phyloP scores from a whole-genome alignment of 2,797 vertebrate species.

The Acropternis orthonyx region DNA sequence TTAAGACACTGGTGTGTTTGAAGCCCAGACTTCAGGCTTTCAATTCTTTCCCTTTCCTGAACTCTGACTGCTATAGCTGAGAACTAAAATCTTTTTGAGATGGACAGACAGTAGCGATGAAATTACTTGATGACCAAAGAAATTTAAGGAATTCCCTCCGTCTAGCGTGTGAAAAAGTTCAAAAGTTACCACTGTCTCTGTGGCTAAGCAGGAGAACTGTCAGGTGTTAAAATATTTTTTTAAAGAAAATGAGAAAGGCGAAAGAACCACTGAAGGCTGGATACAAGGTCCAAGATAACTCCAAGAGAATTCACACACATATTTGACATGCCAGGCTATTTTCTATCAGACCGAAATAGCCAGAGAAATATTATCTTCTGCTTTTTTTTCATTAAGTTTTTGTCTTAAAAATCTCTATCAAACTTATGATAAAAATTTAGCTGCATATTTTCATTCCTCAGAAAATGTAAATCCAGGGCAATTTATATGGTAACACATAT shows the following conservation, averaged over 20 bases:
- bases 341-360: constrained; percentile 17
- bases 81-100: neutral
- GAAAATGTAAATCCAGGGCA: neutral
- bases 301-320: constrained; percentile 24
- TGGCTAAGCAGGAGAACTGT: neutral
- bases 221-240: constrained; percentile 66
- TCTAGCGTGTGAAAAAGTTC: neutral
- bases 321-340: constrained; percentile 1
- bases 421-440: neutral
- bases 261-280: constrained; percentile 35
- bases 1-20: neutral
- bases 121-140: neutral
- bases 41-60: neutral
- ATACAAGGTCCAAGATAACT: constrained; percentile 27
- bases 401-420: neutral
- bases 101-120: neutral
- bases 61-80: neutral
- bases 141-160: neutral
- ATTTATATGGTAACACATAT: neutral
- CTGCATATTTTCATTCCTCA: neutral
- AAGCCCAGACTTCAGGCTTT: neutral
- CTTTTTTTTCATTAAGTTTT: neutral
- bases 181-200: neutral
- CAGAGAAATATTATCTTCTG: neutral
- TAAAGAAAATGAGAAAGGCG: constrained; percentile 53